Percentiles rank a stretch among this genome's conserved stretches.
phyloP scores from a whole-genome alignment of 2,888 invertebrate genomes.

The Acanthacorydalis orientalis region DNA sequence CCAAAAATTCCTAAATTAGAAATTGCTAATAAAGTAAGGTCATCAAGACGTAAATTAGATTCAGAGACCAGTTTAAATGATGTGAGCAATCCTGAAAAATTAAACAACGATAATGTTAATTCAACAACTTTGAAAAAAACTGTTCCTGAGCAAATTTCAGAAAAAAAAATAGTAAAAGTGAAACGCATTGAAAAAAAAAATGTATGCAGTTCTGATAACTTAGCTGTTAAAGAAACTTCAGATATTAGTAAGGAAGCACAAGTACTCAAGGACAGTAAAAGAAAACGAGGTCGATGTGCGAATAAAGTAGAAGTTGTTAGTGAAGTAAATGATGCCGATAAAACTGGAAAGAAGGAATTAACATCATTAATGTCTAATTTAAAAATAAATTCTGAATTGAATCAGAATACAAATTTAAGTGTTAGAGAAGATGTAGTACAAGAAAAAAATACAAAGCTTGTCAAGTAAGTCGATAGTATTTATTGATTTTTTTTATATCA shows the following conservation, averaged over 20 bases:
- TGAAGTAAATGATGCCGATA: not conserved
- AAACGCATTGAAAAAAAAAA: slow-evolving; percentile 9
- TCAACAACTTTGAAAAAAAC: not conserved
- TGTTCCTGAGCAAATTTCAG: slow-evolving; percentile 4
- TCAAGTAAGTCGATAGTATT: not conserved
- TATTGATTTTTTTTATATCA: not conserved
- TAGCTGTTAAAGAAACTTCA: slow-evolving; percentile 1
- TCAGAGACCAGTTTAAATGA: not conserved
- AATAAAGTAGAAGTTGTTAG: not conserved
- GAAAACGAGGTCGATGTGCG: too few relatives aligned
- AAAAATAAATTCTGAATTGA: not conserved
- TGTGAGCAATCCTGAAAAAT: not conserved
- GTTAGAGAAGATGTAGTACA: not conserved
- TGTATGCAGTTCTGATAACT: slow-evolving; percentile 6
- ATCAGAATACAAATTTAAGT: slow-evolving; percentile 6
- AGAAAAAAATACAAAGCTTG: not conserved
- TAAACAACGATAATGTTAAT: not conserved
- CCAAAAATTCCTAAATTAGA: not conserved
- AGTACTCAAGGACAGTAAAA: too few relatives aligned
- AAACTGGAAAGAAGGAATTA: slow-evolving; percentile 9
- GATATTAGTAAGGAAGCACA: not conserved
- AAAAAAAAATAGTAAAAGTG: slow-evolving; percentile 7
- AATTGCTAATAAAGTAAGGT: slow-evolving; percentile 6
- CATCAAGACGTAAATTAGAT: slow-evolving; percentile 8
- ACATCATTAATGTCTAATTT: slow-evolving; percentile 9